Evolutionary conservation across 2,797 vertebrate genomes (phyloP).

Genomic region (Orestias chungarensis): DNA sequence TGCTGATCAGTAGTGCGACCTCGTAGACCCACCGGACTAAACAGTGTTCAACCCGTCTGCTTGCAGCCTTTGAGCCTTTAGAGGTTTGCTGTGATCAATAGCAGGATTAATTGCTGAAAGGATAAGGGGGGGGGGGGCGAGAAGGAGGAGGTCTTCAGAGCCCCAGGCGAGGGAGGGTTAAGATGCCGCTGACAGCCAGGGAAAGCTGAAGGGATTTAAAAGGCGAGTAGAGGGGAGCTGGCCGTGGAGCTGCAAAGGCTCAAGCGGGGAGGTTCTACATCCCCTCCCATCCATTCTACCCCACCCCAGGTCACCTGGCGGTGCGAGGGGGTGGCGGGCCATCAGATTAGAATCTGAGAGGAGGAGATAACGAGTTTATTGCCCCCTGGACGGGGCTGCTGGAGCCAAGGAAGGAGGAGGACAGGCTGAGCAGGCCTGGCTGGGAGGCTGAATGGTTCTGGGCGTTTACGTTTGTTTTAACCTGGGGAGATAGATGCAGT

Average conservation of each 20-base stretch:
- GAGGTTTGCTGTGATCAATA: conserved; percentile 80
- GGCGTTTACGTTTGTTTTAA: conserved; percentile 92
- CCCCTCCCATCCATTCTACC: conserved; percentile 73
- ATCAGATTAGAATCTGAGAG: conserved; percentile 98
- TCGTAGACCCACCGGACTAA: conserved; percentile 41
- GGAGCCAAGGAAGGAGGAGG: conserved; percentile 79
- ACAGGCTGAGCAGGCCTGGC: conserved; percentile 73
- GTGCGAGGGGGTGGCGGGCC: conserved; percentile 86
- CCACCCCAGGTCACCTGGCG: conserved; percentile 91
- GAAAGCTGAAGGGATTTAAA: conserved; percentile 81
- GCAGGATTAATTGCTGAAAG: conserved; percentile 83
- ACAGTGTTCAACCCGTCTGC: conserved; percentile 50
- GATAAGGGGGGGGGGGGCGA: conserved; percentile 33
- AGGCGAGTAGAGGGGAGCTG: conserved; percentile 63
- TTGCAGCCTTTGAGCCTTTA: conserved; percentile 58
- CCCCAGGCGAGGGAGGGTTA: conserved; percentile 76
- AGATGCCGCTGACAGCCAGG: conserved; percentile 80
- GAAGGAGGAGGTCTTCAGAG: conserved; percentile 60
- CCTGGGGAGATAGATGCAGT: conserved; percentile 81
- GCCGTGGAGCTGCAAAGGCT: conserved; percentile 57
- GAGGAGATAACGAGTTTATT: conserved; percentile 95
- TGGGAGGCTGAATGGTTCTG: conserved; percentile 70
- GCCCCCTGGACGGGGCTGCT: conserved; percentile 82
- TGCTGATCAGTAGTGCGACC: conserved; percentile 23
- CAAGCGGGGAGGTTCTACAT: conserved; percentile 54